phyloP scores from a whole-genome alignment of 2,113 vertebrate species.

The Bufo bufo region DNA sequence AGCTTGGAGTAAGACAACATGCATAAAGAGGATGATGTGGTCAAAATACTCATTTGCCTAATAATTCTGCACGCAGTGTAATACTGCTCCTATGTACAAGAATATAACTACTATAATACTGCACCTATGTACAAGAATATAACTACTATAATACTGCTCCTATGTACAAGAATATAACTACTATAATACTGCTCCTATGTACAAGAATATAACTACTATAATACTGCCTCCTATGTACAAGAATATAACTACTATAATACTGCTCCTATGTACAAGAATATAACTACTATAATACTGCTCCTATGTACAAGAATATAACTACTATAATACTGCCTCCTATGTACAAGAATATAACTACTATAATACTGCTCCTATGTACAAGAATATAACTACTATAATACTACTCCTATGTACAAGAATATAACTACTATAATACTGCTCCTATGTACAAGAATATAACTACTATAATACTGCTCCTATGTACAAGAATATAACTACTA shows the following conservation, averaged over 20 bases:
- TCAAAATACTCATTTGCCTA: too few species aligned
- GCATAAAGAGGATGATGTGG: too few species aligned
- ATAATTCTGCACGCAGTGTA: too few species aligned
- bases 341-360: conserved; percentile 2
- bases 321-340: too few species aligned
- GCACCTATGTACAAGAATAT: neutral
- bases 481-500: neutral
- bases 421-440: neutral
- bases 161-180: neutral
- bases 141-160: conserved; percentile 7
- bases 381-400: conserved; percentile 1
- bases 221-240: neutral
- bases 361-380: neutral
- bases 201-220: conserved; percentile 4
- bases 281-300: conserved; percentile 9
- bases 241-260: conserved; percentile 12
- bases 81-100: conserved; percentile 1
- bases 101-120: conserved; percentile 5
- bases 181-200: neutral
- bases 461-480: neutral
- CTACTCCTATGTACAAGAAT: neutral
- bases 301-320: too few species aligned
- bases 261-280: neutral
- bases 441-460: neutral
- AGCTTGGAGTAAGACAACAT: too few species aligned